phyloP scores from a whole-genome alignment of 2,113 vertebrate genomes.

The Nothocercus julius region DNA sequence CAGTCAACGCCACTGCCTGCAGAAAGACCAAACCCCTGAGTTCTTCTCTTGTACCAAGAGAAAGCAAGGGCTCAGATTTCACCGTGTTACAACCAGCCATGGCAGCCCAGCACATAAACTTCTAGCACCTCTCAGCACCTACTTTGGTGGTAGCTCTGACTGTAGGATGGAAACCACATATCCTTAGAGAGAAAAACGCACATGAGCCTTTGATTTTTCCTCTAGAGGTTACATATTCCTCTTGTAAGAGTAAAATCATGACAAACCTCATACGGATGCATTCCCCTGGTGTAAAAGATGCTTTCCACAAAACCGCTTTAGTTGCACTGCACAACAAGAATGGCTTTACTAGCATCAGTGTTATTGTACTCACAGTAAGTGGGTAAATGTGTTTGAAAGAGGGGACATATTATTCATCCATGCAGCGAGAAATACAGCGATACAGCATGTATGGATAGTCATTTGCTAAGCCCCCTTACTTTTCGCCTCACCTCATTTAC shows the following conservation, averaged over 20 bases:
- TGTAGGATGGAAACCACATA: neutral
- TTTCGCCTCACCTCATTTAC: neutral
- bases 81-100: neutral
- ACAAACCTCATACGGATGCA: neutral
- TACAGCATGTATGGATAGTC: neutral
- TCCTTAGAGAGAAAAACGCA: neutral
- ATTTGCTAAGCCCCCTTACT: neutral
- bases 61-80: neutral
- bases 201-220: rapidly evolving
- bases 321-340: neutral
- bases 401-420: neutral
- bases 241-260: neutral
- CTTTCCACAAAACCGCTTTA: neutral
- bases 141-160: neutral
- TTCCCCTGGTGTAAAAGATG: neutral
- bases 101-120: neutral
- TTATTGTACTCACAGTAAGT: neutral
- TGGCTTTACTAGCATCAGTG: neutral
- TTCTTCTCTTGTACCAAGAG: neutral
- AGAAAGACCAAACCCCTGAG: neutral
- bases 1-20: neutral
- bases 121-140: neutral
- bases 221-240: neutral
- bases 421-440: neutral
- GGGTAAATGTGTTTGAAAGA: neutral